These are phyloP conservation scores for Diabrotica undecimpunctata DNA, from an alignment of 1,140 invertebrate genomes.

Conservation along the genomic window DNA sequence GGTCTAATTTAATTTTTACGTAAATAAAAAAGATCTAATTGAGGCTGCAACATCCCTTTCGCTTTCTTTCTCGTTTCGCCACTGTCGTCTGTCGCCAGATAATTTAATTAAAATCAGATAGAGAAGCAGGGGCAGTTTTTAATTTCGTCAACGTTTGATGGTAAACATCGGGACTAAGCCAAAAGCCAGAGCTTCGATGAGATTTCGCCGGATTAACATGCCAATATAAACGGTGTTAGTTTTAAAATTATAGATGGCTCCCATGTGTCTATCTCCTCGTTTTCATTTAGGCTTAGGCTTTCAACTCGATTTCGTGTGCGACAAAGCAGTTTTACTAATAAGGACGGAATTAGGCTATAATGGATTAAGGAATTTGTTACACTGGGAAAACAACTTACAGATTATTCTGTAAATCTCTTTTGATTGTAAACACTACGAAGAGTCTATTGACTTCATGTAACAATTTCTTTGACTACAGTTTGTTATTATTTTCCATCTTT, in stretches of 20 bases:
- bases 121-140: slow-evolving; percentile 27
- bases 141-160: slow-evolving; percentile 21
- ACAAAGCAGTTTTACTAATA: neutral
- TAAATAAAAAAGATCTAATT: too few species aligned
- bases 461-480: too few species aligned
- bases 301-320: neutral
- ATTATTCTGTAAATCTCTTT: too few species aligned
- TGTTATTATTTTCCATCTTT: too few species aligned
- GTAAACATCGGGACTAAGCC: slow-evolving; percentile 20
- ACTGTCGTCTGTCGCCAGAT: slow-evolving; percentile 15
- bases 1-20: too few species aligned
- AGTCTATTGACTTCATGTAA: too few species aligned
- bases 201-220: slow-evolving; percentile 6
- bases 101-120: slow-evolving; percentile 35
- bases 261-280: neutral
- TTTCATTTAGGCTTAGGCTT: neutral
- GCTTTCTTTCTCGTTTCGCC: too few species aligned
- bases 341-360: neutral
- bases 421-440: too few species aligned
- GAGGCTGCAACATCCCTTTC: too few species aligned
- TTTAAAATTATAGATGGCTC: slow-evolving; percentile 3
- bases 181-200: neutral
- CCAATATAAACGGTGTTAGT: slow-evolving; percentile 7
- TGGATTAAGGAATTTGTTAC: too few species aligned
- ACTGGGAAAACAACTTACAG: too few species aligned